Conservation (phyloP, 2,113 vertebrate species). For the Actenoides lindsayi region DNA sequence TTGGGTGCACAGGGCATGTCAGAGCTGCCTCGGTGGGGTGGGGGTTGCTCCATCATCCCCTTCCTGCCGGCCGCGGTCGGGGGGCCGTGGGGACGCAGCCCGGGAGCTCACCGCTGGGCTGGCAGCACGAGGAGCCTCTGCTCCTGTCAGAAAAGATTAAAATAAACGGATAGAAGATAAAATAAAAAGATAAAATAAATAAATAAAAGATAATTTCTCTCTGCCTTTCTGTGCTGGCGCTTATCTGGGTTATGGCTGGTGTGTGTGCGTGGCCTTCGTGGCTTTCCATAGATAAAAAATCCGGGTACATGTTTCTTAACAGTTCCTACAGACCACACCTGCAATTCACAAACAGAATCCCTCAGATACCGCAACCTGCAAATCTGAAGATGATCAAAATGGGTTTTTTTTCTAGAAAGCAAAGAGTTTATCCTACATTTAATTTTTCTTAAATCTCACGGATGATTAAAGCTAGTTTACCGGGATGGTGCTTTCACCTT, state of each 20-base stretch:
- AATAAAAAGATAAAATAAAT: neutral
- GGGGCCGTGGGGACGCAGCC: neutral
- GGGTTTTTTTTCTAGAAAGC: neutral
- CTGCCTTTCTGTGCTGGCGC: neutral
- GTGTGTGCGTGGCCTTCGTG: neutral
- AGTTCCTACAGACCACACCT: rapidly evolving
- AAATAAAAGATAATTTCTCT: neutral
- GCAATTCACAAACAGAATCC: rapidly evolving
- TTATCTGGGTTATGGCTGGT: rapidly evolving
- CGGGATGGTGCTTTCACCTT: rapidly evolving
- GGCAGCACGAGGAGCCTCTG: neutral
- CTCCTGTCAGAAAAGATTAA: no score
- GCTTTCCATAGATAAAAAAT: rapidly evolving
- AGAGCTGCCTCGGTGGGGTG: rapidly evolving
- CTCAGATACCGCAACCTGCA: rapidly evolving
- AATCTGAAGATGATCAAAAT: neutral
- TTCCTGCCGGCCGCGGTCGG: rapidly evolving
- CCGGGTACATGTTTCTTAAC: no score
- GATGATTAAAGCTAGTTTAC: neutral
- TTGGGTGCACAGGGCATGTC: neutral
- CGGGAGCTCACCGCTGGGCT: rapidly evolving
- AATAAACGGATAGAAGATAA: neutral
- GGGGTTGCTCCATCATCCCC: neutral
- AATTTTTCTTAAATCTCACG: neutral
- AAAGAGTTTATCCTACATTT: neutral